phyloP scores from a whole-genome alignment of 2,888 invertebrate genomes.

The Drosophila ezoana region DNA sequence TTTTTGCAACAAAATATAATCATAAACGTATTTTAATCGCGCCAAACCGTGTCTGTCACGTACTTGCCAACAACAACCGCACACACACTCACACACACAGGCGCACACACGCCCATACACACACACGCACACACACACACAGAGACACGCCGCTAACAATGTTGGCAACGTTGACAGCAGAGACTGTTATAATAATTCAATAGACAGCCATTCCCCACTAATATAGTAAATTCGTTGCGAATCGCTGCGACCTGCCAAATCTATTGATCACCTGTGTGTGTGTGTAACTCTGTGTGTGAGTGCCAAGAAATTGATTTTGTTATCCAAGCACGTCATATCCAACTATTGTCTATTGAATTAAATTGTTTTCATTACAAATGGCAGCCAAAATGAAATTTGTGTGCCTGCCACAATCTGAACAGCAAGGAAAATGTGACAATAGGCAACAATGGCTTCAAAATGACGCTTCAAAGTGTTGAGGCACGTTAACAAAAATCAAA shows the following conservation, averaged over 20 bases:
- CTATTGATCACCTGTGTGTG: conserved; percentile 65
- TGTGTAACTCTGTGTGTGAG: conserved; percentile 14
- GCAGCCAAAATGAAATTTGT: conserved; percentile 61
- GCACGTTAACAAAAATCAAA: background rate
- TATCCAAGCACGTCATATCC: conserved; percentile 74
- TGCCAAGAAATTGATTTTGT: conserved; percentile 73
- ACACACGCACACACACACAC: conserved; percentile 27
- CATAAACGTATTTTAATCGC: conserved; percentile 81
- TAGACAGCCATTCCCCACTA: conserved; percentile 74
- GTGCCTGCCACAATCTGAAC: conserved; percentile 18
- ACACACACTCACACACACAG: conserved; percentile 22
- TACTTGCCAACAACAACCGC: conserved; percentile 71
- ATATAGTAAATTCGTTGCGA: conserved; percentile 68
- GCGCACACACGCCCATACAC: conserved; percentile 18
- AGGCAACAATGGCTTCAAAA: conserved; percentile 13
- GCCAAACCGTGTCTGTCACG: conserved; percentile 81
- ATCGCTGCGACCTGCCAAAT: conserved; percentile 73
- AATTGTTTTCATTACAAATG: conserved; percentile 78
- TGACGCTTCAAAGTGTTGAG: conserved; percentile 10
- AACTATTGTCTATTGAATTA: conserved; percentile 79
- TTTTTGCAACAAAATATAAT: conserved; percentile 78
- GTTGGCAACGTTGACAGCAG: conserved; percentile 73
- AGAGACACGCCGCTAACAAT: conserved; percentile 50
- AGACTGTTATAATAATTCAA: conserved; percentile 81
- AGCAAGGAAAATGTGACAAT: conserved; percentile 9